Evolutionary conservation across 2,888 invertebrate species (phyloP), one percentile per base, ranked within the genome.

Genomic region (Drosophila gaucha): DNA sequence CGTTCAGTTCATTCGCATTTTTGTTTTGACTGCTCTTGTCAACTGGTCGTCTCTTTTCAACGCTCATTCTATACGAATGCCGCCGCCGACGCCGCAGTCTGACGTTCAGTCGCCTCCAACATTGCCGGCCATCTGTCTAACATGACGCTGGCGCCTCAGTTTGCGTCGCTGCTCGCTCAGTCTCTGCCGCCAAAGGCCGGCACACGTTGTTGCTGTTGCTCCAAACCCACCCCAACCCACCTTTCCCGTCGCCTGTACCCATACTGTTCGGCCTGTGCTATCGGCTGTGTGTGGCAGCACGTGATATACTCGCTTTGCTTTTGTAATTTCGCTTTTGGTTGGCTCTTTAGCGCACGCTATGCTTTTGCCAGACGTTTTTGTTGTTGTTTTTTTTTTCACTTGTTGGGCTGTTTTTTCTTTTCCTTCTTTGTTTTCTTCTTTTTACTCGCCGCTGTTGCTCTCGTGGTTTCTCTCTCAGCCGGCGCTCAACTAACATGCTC

Each of bases 141-240:
- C 60, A 67, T 67, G 74, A 60, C 60, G 72, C 60, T 78, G 82
- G 46, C 72, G 84, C 47, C 65, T 33, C 58, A 39, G 75, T 31
- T 41, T 36, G 55, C 74, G 59, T 68, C 60, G 62, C 76, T 63
- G 65, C 43, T 52, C 50, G 63, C 62, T 64, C 60, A 59, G 65
- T 60, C 77, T 65, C 88, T 88, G 88, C 87, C 80, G 85, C 83
- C 69, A 88, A 84, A 86, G 87, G 89, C 89, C 89, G 83, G 85
- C 89, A 86, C 59, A 59, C 65, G 78, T 58, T 78, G 68, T 74
- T 74, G 63, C 54, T 67, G 54, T 46, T 70, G 65, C 59, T 52
- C 51, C 30, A 51, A 38, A 12, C 59, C 65, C 39, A 35, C 47
- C 49, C 51, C 56, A 60, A 41, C 63, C 26, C 33, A 22, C 30